Percentiles rank a stretch among this genome's conserved stretches.
These are phyloP conservation scores for Pangasius larnaudii DNA, from an alignment of 2,797 vertebrate genomes.

Conservation along the genomic window DNA sequence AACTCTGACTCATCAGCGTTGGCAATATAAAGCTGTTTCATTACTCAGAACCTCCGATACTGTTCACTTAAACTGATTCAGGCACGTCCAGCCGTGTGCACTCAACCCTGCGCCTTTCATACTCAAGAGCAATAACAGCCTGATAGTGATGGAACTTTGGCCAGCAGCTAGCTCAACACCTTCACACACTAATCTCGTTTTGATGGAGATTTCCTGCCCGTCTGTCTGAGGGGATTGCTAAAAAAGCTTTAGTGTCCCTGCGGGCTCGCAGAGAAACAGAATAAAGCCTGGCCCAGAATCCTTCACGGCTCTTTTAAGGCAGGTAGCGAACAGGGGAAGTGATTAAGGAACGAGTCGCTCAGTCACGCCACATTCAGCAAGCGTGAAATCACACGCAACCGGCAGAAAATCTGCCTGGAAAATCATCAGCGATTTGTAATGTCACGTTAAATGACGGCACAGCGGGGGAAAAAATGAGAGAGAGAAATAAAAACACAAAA, in stretches of 20 bases:
- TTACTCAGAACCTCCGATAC: not conserved
- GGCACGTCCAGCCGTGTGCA: not conserved
- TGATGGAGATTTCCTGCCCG: constrained; percentile 45
- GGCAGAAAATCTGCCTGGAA: constrained; percentile 72
- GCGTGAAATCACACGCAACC: constrained; percentile 76
- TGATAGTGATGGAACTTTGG: constrained; percentile 8
- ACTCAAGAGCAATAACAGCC: not conserved
- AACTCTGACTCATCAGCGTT: not conserved
- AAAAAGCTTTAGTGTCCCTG: constrained; percentile 22
- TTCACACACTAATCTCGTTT: not conserved
- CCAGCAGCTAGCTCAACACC: not conserved
- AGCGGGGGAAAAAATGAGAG: not conserved
- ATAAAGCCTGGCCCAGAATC: constrained; percentile 49
- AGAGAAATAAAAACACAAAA: not conserved
- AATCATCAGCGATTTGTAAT: constrained; percentile 60
- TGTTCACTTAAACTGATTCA: not conserved
- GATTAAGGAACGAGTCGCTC: constrained; percentile 63
- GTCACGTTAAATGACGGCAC: not conserved
- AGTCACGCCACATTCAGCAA: constrained; percentile 68
- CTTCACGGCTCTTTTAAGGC: constrained; percentile 57
- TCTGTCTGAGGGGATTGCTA: constrained; percentile 17
- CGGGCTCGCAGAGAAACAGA: constrained; percentile 26
- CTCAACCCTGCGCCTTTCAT: not conserved
- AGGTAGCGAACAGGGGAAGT: constrained; percentile 52
- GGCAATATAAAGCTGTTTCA: not conserved